phyloP scores from a whole-genome alignment of 1,140 invertebrate species.

The Drosophila sproati region DNA sequence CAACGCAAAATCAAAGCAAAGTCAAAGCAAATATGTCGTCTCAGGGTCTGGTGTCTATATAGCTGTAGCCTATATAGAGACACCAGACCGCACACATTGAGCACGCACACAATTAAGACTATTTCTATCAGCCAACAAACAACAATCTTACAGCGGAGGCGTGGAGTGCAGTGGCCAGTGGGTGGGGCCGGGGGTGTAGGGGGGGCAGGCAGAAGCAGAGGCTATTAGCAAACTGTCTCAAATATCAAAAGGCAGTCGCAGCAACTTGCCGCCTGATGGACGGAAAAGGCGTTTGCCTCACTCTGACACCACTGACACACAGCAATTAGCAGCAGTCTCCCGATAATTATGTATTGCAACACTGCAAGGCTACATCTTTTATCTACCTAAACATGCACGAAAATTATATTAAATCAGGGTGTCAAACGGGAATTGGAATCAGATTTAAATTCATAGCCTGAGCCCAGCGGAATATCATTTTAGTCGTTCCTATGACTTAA shows the following conservation, averaged over 20 bases:
- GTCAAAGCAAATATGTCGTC: constrained; percentile 59
- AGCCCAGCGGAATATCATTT: too few species aligned
- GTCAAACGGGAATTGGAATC: too few species aligned
- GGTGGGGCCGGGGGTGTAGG: neutral
- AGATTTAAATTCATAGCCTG: too few species aligned
- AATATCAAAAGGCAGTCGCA: constrained; percentile 71
- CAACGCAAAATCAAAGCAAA: constrained; percentile 79
- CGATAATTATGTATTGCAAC: constrained; percentile 5
- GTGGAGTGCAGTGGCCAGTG: constrained; percentile 2
- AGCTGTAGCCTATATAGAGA: constrained; percentile 1
- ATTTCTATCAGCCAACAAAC: constrained; percentile 64
- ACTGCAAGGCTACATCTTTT: neutral
- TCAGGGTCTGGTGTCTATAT: constrained; percentile 41
- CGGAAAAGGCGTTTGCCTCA: constrained; percentile 3
- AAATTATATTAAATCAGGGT: too few species aligned
- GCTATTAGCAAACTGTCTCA: constrained; percentile 79
- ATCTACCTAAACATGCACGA: too few species aligned
- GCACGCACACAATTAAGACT: constrained; percentile 67
- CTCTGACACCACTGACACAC: constrained; percentile 34
- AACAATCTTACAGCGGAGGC: neutral
- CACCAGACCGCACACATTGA: constrained; percentile 70
- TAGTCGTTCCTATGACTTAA: too few species aligned
- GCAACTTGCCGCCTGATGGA: constrained; percentile 23
- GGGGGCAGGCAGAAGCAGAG: neutral
- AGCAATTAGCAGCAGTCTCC: constrained; percentile 62